Evolutionary conservation across 2,888 invertebrate species (phyloP).

Genomic region (Rhaphigaster nebulosa): DNA sequence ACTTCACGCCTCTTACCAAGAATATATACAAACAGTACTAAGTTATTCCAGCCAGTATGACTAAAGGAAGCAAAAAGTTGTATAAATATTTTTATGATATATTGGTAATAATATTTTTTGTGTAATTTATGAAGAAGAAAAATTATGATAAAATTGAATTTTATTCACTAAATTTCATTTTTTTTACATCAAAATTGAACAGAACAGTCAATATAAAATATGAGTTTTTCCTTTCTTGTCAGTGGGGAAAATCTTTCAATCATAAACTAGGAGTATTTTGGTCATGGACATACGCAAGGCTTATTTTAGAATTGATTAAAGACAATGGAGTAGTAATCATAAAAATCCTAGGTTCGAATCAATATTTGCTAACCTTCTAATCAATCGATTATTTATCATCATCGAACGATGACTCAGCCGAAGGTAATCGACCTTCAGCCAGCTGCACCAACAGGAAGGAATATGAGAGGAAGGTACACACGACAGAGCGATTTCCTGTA

Average conservation of each 20-base stretch:
- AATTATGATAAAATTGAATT: too few relatives aligned
- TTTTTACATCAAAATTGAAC: too few relatives aligned
- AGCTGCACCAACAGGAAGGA: slow-evolving; percentile 2
- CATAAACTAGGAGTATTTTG: too few relatives aligned
- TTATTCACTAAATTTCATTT: too few relatives aligned
- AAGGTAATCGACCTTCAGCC: slow-evolving; percentile 23
- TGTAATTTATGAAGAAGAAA: too few relatives aligned
- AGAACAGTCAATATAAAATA: too few relatives aligned
- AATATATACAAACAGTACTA: background rate
- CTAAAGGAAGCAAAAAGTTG: background rate
- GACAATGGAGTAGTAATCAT: background rate
- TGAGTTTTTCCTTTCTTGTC: too few relatives aligned
- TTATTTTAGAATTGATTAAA: background rate
- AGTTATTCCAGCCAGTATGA: background rate
- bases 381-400: background rate
- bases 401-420: background rate
- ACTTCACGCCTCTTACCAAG: background rate
- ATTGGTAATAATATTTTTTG: background rate
- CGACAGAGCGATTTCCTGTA: background rate
- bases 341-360: background rate
- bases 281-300: too few relatives aligned
- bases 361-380: background rate
- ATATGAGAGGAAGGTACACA: background rate
- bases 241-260: too few relatives aligned
- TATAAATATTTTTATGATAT: background rate